Evolutionary conservation across 2,888 invertebrate genomes (phyloP).

Genomic region (Drosophila formosana): DNA sequence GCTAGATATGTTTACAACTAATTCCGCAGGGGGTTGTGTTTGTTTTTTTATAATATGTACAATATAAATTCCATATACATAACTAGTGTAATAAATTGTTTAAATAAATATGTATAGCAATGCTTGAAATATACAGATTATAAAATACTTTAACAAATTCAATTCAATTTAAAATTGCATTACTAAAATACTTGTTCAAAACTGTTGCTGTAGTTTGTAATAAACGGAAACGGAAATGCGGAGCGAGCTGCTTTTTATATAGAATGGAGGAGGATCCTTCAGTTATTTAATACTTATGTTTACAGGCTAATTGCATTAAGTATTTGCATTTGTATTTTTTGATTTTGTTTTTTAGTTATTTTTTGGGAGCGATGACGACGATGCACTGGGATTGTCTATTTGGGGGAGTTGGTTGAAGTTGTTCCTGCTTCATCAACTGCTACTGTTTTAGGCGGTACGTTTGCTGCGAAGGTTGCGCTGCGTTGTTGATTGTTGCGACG

Average conservation of each 20-base stretch:
- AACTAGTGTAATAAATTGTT: constrained; percentile 36
- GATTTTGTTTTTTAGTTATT: constrained; percentile 19
- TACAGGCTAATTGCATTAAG: constrained; percentile 51
- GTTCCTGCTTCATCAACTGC: neutral
- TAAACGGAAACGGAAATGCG: constrained; percentile 48
- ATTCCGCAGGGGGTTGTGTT: neutral
- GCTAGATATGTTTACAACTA: constrained; percentile 39
- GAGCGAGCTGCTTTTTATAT: constrained; percentile 28
- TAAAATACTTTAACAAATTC: constrained; percentile 60
- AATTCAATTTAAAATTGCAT: constrained; percentile 55
- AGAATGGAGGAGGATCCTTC: constrained; percentile 38
- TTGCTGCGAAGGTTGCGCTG: constrained; percentile 11
- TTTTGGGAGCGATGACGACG: constrained; percentile 40
- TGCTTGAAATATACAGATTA: constrained; percentile 40
- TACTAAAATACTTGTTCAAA: constrained; percentile 51
- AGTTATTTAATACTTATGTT: constrained; percentile 59
- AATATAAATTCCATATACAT: constrained; percentile 50
- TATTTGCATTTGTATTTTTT: constrained; percentile 36
- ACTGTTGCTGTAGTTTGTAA: constrained; percentile 25
- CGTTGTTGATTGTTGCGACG: constrained; percentile 16
- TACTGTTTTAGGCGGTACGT: constrained; percentile 24
- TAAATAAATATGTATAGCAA: constrained; percentile 31
- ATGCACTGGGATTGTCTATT: constrained; percentile 76
- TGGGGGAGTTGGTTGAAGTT: constrained; percentile 8
- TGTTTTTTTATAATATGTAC: constrained; percentile 46